phyloP scores from a whole-genome alignment of 2,888 invertebrate genomes.

The Trissolcus japonicus region DNA sequence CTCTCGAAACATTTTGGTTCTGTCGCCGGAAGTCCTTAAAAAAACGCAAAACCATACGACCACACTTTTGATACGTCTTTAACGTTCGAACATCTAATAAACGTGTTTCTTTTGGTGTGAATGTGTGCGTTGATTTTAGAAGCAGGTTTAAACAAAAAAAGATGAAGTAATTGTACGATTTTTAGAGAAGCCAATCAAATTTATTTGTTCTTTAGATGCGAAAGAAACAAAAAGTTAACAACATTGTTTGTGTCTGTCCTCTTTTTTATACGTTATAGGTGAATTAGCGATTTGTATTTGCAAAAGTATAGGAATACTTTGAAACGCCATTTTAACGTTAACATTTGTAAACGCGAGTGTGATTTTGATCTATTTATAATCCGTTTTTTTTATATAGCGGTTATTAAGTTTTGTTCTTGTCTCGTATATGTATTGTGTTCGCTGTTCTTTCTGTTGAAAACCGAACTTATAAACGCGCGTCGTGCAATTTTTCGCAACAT shows the following conservation, averaged over 20 bases:
- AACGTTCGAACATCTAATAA: conserved; percentile 47
- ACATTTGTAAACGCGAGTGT: not conserved
- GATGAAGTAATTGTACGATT: conserved; percentile 6
- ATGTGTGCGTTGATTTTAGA: conserved; percentile 48
- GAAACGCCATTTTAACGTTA: not conserved
- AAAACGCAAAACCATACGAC: conserved; percentile 23
- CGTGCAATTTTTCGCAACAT: not conserved
- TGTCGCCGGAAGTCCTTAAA: conserved; percentile 34
- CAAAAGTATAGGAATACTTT: not conserved
- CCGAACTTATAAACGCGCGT: too few relatives aligned
- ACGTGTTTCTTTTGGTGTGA: conserved; percentile 39
- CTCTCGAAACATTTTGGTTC: conserved; percentile 22
- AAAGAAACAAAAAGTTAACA: not conserved
- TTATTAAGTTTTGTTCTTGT: conserved; percentile 12
- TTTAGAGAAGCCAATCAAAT: not conserved
- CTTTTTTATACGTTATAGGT: conserved; percentile 1
- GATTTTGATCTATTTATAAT: too few relatives aligned
- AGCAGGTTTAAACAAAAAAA: conserved; percentile 6
- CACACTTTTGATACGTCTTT: conserved; percentile 54
- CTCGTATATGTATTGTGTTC: conserved; percentile 15
- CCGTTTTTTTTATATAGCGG: not conserved
- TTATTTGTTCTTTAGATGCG: too few relatives aligned
- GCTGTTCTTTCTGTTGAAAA: not conserved
- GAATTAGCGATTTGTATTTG: conserved; percentile 6
- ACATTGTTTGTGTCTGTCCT: conserved; percentile 20